Evolutionary conservation across 2,113 vertebrate genomes (phyloP).

Genomic region (Centropus unirufus): DNA sequence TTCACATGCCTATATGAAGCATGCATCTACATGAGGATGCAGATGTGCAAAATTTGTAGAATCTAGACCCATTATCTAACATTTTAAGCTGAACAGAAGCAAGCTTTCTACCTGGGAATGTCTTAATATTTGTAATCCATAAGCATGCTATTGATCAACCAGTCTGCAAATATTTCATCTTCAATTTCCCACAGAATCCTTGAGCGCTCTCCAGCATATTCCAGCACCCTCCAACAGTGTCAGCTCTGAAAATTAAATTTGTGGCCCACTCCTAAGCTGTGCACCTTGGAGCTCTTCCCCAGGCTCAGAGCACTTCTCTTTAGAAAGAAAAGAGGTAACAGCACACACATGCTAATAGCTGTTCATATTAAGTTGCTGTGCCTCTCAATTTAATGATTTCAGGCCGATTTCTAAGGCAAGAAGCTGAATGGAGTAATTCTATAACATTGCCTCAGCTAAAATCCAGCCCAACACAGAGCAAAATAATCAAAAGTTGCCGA

Average conservation of each 20-base stretch:
- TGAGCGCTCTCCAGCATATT: not conserved
- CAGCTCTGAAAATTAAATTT: not conserved
- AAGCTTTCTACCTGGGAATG: not conserved
- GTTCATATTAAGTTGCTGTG: not conserved
- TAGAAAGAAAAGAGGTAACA: not conserved
- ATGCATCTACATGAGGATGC: not conserved
- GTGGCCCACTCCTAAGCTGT: not conserved
- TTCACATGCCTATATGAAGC: not conserved
- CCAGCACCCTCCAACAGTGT: not conserved
- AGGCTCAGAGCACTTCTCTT: not conserved
- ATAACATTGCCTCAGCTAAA: not conserved
- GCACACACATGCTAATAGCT: fast-evolving
- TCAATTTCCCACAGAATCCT: not conserved
- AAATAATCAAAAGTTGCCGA: not conserved
- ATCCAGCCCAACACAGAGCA: not conserved
- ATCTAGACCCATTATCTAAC: not conserved
- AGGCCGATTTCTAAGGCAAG: not conserved
- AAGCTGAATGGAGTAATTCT: not conserved
- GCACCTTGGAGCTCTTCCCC: not conserved
- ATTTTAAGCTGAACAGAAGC: not conserved
- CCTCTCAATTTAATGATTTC: not conserved
- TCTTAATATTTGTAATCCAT: not conserved
- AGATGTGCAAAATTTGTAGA: not conserved
- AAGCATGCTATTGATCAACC: not conserved
- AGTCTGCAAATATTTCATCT: not conserved